Evolutionary conservation across 92 coral and sea anemone species (phyloP).

Genomic region (Phenganax stokvisi): DNA sequence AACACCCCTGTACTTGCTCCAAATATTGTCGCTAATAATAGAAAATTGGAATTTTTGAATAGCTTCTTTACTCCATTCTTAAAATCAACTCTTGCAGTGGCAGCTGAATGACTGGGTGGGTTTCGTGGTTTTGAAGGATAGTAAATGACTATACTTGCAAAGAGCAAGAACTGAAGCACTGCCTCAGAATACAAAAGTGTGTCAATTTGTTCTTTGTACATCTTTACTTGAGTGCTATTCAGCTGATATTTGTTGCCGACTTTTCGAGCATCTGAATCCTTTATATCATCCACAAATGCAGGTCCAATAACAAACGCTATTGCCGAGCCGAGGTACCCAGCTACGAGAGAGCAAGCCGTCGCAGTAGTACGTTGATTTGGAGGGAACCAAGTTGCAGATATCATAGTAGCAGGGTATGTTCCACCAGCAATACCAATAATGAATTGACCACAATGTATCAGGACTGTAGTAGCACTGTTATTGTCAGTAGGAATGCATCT

Average conservation of each 20-base stretch:
- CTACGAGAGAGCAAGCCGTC: conserved; percentile 84
- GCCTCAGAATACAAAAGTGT: conserved; percentile 73
- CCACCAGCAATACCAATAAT: conserved; percentile 77
- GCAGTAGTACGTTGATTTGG: conserved; percentile 91
- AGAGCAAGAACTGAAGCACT: conserved; percentile 57
- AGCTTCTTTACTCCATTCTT: conserved; percentile 68
- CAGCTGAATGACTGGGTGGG: conserved; percentile 89
- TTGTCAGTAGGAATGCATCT: conserved; percentile 68
- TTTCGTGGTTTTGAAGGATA: conserved; percentile 93
- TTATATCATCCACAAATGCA: conserved; percentile 83
- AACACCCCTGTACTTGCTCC: conserved; percentile 83
- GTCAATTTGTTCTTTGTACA: conserved; percentile 58
- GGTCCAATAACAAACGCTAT: conserved; percentile 75
- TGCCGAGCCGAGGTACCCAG: conserved; percentile 82
- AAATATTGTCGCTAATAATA: conserved; percentile 60
- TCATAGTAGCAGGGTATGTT: conserved; percentile 73
- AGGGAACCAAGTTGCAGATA: conserved; percentile 99
- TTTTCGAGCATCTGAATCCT: conserved; percentile 57
- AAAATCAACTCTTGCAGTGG: conserved; percentile 74
- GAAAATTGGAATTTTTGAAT: conserved; percentile 62
- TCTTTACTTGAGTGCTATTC: conserved; percentile 17
- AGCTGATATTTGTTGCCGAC: neutral
- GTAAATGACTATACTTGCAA: conserved; percentile 65
- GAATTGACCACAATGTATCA: conserved; percentile 76
- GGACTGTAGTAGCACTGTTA: conserved; percentile 51